Evolutionary conservation across 2,888 invertebrate genomes (phyloP), one percentile per base, ranked within the genome.

Genomic region (Hymenopus coronatus): DNA sequence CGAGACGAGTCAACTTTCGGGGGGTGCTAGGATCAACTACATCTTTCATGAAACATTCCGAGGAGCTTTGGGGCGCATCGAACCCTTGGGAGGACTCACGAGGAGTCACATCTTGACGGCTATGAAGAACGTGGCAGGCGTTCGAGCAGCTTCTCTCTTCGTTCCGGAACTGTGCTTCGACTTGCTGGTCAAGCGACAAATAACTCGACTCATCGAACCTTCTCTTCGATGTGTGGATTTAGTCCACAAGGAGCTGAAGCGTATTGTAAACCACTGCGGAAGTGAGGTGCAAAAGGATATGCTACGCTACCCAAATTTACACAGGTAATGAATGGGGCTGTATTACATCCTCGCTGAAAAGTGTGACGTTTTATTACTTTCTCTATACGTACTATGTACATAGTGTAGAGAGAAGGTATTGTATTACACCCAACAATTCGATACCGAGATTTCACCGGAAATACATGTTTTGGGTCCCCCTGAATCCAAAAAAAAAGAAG

Each of bases 21-120:
- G 95, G 90, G 96, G 95, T 91, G 95, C 95, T 89, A 93, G 95
- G 91, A 96, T 96, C 89, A 95, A 95, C 91, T 96, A 95, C 92
- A 96, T 96, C 90, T 96, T 96, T 92, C 95, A 96, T 91, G 95
- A 95, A 91, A 95, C 95, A 3, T 96, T 96, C 92, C 95, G 95
- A 8, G 92, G 93, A 89, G 94, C 95, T 0, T 92, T 96, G 88
- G 94, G 94, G 91, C 93, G 93, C 28, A 94, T 96, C 83, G 94
- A 96, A 91, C 95, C 96, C 1, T 92, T 96, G 83, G 94, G 94
- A 82, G 95, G 94, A 28, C 93, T 95, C n/a, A 94, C 94, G 1
- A 93, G 94, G 70, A 92, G 94, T 90, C 95, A 95, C 91, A 95
- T 96, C 90, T 92, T 96, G 40, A 96, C 96, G 30, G 96, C 96